phyloP scores from a whole-genome alignment of 2,797 vertebrate genomes.

The Holocentrus rufus region DNA sequence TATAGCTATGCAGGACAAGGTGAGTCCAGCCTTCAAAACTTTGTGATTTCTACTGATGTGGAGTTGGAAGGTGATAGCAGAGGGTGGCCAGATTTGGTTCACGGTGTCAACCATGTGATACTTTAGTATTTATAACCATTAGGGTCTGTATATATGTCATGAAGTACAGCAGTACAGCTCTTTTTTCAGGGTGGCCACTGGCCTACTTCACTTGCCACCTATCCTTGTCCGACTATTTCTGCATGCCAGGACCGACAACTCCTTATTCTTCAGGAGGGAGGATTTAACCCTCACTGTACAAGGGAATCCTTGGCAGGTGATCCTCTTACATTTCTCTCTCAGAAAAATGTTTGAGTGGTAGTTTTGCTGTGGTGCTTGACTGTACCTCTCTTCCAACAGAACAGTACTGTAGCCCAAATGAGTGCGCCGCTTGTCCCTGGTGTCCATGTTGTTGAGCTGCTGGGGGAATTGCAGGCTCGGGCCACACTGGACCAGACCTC shows the following conservation, averaged over 20 bases:
- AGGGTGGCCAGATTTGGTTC: conserved; percentile 78
- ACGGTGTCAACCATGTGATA: conserved; percentile 76
- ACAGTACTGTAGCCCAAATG: neutral
- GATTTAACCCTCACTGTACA: conserved; percentile 41
- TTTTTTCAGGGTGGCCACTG: conserved; percentile 76
- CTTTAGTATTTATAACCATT: conserved; percentile 83
- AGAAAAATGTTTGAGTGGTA: neutral
- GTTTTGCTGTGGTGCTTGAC: neutral
- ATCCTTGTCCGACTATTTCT: conserved; percentile 66
- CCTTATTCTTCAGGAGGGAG: conserved; percentile 46
- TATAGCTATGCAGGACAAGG: conserved; percentile 79
- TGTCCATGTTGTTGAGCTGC: neutral
- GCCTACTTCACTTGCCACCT: conserved; percentile 76
- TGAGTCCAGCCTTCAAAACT: conserved; percentile 81
- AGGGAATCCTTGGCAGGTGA: neutral
- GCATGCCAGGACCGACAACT: conserved; percentile 54
- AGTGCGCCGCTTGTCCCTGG: neutral
- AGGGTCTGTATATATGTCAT: conserved; percentile 76
- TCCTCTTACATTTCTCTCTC: neutral
- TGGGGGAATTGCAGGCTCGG: conserved; percentile 19
- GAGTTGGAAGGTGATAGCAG: conserved; percentile 74
- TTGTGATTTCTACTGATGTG: conserved; percentile 69
- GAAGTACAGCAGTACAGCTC: conserved; percentile 58
- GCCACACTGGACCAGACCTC: conserved; percentile 11
- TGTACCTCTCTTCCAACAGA: neutral